A percentile compares a stretch with the other conserved stretches of the same genome.
These are phyloP conservation scores for Dolichallabes microphthalmus DNA, from an alignment of 2,113 vertebrate genomes.

Conservation along the genomic window DNA sequence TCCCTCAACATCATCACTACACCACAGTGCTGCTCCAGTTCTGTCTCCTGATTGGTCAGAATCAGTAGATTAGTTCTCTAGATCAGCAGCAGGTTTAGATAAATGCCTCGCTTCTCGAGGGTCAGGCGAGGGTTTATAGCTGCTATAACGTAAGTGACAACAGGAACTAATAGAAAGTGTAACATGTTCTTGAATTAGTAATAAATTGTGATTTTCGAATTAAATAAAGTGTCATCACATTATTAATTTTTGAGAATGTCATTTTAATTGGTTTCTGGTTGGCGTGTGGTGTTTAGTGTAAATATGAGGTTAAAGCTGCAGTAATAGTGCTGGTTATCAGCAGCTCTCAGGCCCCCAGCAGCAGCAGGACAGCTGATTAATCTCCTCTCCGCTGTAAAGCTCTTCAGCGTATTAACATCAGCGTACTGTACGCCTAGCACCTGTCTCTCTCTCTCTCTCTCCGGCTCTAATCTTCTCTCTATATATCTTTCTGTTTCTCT, in stretches of 20 bases:
- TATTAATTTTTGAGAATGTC: not conserved
- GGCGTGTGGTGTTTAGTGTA: not conserved
- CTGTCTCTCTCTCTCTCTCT: conserved; percentile 38
- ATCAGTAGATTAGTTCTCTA: not conserved
- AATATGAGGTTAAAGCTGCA: not conserved
- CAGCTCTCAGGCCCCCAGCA: not conserved
- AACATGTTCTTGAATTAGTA: not conserved
- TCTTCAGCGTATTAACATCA: conserved; percentile 31
- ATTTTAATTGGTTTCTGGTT: not conserved
- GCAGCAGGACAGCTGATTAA: not conserved
- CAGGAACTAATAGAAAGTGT: too few species aligned
- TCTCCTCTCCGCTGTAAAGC: not conserved
- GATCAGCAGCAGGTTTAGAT: not conserved
- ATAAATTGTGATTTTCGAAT: not conserved
- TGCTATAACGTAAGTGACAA: too few species aligned
- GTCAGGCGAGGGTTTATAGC: not conserved
- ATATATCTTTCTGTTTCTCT: too few species aligned
- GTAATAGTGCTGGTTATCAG: not conserved
- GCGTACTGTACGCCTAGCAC: conserved; percentile 7
- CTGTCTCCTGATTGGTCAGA: not conserved
- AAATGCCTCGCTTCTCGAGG: not conserved
- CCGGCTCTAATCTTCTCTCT: conserved; percentile 9
- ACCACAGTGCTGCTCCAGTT: not conserved
- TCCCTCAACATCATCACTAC: not conserved
- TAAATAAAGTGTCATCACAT: too few species aligned